These are phyloP conservation scores for Disparrhopalites patrizii DNA, from an alignment of 2,888 invertebrate species.

Conservation along the genomic window DNA sequence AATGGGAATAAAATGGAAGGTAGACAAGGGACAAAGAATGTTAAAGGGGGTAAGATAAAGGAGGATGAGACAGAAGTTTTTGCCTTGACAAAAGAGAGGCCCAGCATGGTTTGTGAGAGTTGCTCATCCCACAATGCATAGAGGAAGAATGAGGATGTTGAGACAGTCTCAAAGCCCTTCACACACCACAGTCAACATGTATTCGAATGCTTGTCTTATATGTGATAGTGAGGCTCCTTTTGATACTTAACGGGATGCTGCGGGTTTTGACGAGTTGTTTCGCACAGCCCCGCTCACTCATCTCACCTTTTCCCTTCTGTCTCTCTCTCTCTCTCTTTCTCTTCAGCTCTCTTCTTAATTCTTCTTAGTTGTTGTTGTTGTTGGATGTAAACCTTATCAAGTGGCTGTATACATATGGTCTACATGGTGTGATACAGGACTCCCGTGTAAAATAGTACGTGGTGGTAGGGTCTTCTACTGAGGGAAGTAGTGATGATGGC, in stretches of 20 bases:
- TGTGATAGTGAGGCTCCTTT: not conserved
- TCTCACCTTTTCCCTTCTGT: no score
- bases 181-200: not conserved
- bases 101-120: no score
- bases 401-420: no score
- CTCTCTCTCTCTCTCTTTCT: not conserved
- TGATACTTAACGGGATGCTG: slow-evolving; percentile 17
- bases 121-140: not conserved
- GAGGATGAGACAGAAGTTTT: slow-evolving; percentile 1
- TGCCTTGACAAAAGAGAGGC: no score
- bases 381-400: no score
- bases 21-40: not conserved
- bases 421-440: no score
- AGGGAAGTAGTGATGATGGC: no score
- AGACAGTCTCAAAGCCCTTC: not conserved
- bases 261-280: not conserved
- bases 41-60: not conserved
- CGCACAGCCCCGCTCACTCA: slow-evolving; percentile 21
- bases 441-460: no score
- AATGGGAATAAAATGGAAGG: not conserved
- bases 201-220: not conserved
- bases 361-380: not conserved
- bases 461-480: no score
- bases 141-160: no score
- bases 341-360: not conserved